Conservation (phyloP, 2,797 vertebrate genomes). For the Steatocranus sp. region DNA sequence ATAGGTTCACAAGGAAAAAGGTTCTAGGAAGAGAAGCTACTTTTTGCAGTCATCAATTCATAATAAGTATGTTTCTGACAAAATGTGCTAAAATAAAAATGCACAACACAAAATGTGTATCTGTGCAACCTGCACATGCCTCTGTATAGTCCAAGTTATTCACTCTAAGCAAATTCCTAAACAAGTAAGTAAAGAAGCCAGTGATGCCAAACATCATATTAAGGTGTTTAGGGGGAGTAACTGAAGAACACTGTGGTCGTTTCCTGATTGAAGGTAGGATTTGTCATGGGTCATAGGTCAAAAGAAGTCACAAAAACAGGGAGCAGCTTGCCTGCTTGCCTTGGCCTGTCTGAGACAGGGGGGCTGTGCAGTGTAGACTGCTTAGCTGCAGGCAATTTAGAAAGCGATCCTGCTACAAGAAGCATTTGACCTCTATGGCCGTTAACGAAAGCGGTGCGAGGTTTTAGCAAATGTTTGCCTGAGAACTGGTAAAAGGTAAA, state of each 20-base stretch:
- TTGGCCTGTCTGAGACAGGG: background rate
- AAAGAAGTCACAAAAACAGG: slow-evolving; percentile 33
- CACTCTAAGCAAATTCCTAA: background rate
- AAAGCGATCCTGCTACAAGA: background rate
- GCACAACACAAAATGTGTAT: background rate
- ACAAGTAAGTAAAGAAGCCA: background rate
- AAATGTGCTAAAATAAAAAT: background rate
- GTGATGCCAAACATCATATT: background rate
- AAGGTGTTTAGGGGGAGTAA: background rate
- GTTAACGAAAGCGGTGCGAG: background rate
- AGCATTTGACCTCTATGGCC: background rate
- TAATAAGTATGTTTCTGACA: background rate
- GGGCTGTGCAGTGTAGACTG: background rate
- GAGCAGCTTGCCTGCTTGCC: background rate
- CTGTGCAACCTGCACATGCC: background rate
- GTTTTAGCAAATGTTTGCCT: background rate
- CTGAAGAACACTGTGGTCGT: background rate
- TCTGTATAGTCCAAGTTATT: background rate
- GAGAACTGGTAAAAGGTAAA: background rate
- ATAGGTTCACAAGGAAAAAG: slow-evolving; percentile 41
- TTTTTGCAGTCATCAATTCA: background rate
- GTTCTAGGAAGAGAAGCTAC: slow-evolving; percentile 37
- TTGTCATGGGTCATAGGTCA: slow-evolving; percentile 44
- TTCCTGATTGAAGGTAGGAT: slow-evolving; percentile 20
- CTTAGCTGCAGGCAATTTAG: background rate